Evolutionary conservation across 2,113 vertebrate genomes (phyloP).

Genomic region (Phylloscopus whistleri): DNA sequence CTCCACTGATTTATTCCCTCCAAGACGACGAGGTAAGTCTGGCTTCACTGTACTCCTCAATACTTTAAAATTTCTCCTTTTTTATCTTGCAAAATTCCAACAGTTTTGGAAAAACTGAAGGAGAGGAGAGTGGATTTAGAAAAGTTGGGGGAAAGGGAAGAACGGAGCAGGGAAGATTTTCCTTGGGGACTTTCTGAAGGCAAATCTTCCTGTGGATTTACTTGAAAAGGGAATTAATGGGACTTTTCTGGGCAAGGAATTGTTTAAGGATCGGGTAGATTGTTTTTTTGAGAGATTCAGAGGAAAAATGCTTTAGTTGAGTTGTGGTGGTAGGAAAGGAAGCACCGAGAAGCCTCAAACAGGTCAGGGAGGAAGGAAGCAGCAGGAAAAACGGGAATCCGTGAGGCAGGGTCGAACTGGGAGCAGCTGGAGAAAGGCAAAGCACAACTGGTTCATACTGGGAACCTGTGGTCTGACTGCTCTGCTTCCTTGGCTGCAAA

Average conservation of each 20-base stretch:
- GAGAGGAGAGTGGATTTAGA: not conserved
- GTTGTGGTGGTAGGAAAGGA: not conserved
- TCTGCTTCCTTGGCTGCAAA: accelerated
- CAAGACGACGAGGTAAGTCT: not conserved
- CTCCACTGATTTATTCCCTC: not conserved
- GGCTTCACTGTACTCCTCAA: not conserved
- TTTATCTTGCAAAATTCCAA: not conserved
- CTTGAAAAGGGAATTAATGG: not conserved
- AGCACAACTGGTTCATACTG: not conserved
- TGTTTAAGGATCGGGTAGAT: not conserved
- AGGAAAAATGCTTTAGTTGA: no score
- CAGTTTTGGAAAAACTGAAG: not conserved
- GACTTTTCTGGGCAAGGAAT: not conserved
- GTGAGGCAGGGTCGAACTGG: not conserved
- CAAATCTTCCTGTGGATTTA: not conserved
- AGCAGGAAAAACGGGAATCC: not conserved
- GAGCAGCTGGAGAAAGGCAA: not conserved
- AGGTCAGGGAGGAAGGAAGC: not conserved
- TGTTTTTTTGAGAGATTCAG: not conserved
- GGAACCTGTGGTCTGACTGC: not conserved
- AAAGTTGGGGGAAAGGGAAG: not conserved
- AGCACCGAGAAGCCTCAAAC: not conserved
- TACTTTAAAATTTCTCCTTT: not conserved
- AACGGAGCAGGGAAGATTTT: not conserved
- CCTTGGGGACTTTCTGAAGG: not conserved